Evolutionary conservation across 2,888 invertebrate genomes (phyloP).

Genomic region (Spatulosminthurus flaviceps): DNA sequence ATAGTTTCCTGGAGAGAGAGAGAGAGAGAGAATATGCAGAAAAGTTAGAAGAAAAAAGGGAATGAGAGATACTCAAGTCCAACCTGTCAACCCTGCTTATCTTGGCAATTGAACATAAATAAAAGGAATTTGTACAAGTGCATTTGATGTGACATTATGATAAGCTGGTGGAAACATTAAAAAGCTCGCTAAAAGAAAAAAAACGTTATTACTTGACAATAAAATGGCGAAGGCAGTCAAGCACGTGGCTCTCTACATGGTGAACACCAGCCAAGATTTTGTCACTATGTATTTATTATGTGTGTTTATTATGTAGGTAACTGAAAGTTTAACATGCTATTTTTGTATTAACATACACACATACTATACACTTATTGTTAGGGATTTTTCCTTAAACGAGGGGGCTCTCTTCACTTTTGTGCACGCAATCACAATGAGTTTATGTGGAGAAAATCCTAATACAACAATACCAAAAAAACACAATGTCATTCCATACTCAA

Average conservation of each 20-base stretch:
- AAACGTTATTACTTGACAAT: conserved; percentile 18
- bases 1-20: background rate
- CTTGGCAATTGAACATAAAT: conserved; percentile 33
- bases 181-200: conserved; percentile 23
- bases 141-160: conserved; percentile 33
- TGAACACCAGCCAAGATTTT: background rate
- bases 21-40: background rate
- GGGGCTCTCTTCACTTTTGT: background rate
- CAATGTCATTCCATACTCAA: too few species aligned
- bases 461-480: background rate
- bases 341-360: too few species aligned
- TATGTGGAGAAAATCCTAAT: background rate
- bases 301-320: too few species aligned
- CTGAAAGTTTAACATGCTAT: too few species aligned
- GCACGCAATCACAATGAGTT: conserved; percentile 7
- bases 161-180: conserved; percentile 25
- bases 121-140: conserved; percentile 34
- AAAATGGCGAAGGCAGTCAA: conserved; percentile 18
- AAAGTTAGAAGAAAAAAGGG: background rate
- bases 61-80: background rate
- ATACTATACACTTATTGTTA: too few species aligned
- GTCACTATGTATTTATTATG: too few species aligned
- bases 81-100: conserved; percentile 23
- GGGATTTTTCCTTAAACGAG: background rate
- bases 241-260: conserved; percentile 1